A percentile compares a stretch with the other conserved stretches of the same genome.
Conservation (phyloP, 92 coral and sea anemone species). For the Isaurus tuberculatus region DNA sequence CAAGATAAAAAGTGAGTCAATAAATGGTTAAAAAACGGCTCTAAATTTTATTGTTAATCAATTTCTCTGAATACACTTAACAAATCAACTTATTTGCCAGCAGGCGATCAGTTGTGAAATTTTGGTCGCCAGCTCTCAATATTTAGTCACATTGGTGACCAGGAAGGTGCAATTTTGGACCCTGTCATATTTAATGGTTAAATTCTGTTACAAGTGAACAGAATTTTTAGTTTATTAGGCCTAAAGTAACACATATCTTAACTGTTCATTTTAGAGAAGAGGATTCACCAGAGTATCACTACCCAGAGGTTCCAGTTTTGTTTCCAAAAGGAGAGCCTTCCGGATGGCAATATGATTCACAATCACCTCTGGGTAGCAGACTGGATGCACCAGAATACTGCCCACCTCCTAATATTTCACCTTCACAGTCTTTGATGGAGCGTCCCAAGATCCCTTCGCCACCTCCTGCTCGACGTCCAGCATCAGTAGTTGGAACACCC, state of each 20-base stretch:
- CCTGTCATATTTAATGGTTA: too few relatives aligned
- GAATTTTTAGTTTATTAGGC: neutral
- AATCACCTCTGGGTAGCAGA: neutral
- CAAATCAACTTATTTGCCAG: too few relatives aligned
- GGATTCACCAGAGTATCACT: conserved; percentile 33
- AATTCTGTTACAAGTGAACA: too few relatives aligned
- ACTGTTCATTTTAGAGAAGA: conserved; percentile 24
- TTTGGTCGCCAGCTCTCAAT: too few relatives aligned
- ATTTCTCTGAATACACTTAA: too few relatives aligned
- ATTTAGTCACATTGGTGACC: too few relatives aligned
- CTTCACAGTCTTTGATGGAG: neutral
- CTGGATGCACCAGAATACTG: conserved; percentile 6
- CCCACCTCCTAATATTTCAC: conserved; percentile 1
- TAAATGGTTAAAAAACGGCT: too few relatives aligned
- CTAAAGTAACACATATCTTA: neutral
- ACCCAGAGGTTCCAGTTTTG: conserved; percentile 31
- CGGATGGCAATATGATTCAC: neutral
- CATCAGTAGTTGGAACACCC: neutral
- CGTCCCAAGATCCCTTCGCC: conserved; percentile 39
- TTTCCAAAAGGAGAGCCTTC: neutral
- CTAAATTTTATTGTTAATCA: too few relatives aligned
- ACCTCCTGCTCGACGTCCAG: neutral
- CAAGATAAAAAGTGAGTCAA: too few relatives aligned
- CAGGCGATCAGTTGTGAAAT: too few relatives aligned
- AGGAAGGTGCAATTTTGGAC: too few relatives aligned